Evolutionary conservation across 2,797 vertebrate species (phyloP).

Genomic region (Myotis vivesi): DNA sequence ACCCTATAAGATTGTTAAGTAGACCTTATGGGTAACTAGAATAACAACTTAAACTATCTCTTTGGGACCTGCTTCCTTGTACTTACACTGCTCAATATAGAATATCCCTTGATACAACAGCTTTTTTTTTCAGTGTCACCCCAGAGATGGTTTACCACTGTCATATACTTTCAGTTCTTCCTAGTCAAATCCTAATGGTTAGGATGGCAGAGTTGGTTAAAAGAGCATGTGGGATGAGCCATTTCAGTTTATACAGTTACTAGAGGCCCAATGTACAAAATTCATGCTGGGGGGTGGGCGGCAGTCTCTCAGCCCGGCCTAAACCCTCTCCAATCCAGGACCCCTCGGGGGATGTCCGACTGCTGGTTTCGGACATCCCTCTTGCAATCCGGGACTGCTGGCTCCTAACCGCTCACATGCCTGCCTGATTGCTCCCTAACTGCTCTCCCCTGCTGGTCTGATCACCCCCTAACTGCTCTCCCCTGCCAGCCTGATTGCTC

Average conservation of each 20-base stretch:
- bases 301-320: too few species aligned
- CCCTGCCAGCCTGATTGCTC: too few species aligned
- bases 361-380: too few species aligned
- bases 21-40: not conserved
- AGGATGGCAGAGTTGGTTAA: not conserved
- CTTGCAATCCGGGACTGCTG: too few species aligned
- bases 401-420: too few species aligned
- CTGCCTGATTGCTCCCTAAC: too few species aligned
- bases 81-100: not conserved
- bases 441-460: too few species aligned
- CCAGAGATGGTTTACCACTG: not conserved
- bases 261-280: too few species aligned
- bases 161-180: not conserved
- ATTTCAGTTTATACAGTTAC: not conserved
- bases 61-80: not conserved
- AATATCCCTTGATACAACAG: not conserved
- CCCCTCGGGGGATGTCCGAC: too few species aligned
- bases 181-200: not conserved
- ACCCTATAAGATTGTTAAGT: not conserved
- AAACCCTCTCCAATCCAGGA: too few species aligned
- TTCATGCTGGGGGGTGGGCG: too few species aligned
- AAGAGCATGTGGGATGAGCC: not conserved
- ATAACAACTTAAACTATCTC: not conserved
- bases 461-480: too few species aligned
- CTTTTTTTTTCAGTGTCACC: slow-evolving; percentile 10